Conservation (phyloP, 2,888 invertebrate species). For the Amblyteles armatorius region DNA sequence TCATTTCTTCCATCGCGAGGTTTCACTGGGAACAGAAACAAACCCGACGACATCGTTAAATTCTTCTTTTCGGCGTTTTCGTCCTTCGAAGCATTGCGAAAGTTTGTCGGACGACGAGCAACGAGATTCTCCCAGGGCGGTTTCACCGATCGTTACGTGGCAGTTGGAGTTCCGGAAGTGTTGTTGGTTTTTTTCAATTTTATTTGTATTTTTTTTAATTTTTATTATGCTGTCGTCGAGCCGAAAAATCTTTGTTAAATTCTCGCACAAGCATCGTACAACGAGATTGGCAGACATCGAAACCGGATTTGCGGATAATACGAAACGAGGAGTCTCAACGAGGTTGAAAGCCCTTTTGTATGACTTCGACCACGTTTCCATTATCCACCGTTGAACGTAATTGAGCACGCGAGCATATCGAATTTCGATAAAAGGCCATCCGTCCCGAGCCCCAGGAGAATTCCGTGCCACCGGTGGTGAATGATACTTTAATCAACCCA, state of each 20-base stretch:
- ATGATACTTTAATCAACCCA: neutral
- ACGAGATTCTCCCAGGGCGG: neutral
- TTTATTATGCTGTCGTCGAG: neutral
- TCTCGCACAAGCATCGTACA: neutral
- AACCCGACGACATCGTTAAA: neutral
- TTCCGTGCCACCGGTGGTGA: neutral
- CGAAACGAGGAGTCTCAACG: constrained; percentile 30
- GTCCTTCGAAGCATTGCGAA: neutral
- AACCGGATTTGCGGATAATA: constrained; percentile 42
- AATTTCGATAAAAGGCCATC: constrained; percentile 39
- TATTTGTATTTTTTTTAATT: neutral
- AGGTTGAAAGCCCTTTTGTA: constrained; percentile 30
- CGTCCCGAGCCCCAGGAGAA: neutral
- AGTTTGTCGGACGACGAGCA: constrained; percentile 2
- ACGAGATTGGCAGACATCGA: constrained; percentile 44
- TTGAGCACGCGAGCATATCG: constrained; percentile 50
- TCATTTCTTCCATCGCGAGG: too few relatives aligned
- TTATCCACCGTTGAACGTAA: constrained; percentile 45
- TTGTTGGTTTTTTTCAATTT: neutral
- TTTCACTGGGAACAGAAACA: too few relatives aligned
- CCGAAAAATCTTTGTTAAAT: neutral
- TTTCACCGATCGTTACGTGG: neutral
- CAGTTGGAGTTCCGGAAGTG: neutral
- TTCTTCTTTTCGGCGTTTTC: neutral
- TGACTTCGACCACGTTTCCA: constrained; percentile 29